These are phyloP conservation scores for Phymastichus coffea DNA, from an alignment of 1,140 invertebrate species.

Conservation along the genomic window DNA sequence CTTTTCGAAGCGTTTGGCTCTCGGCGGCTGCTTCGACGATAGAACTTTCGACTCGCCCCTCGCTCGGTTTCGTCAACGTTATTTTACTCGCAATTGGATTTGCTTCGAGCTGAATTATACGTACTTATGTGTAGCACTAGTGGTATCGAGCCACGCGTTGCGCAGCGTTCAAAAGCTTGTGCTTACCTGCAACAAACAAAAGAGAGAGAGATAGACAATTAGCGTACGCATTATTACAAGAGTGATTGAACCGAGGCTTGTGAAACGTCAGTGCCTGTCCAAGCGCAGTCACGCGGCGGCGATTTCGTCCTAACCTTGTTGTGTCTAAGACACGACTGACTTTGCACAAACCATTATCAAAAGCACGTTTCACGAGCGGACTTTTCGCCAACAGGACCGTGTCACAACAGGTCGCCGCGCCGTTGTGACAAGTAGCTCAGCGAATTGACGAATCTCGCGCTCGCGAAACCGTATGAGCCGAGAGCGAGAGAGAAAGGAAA, in stretches of 20 bases:
- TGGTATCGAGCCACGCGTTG: too few species aligned
- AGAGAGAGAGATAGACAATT: constrained; percentile 1
- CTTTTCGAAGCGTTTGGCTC: too few species aligned
- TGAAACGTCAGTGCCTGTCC: background rate
- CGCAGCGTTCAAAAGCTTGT: too few species aligned
- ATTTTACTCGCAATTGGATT: background rate
- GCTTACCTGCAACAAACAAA: constrained; percentile 10
- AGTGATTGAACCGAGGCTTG: background rate
- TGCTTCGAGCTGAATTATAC: background rate
- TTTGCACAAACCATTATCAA: constrained; percentile 17
- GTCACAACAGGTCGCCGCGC: too few species aligned
- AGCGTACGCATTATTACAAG: background rate
- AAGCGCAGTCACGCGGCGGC: too few species aligned
- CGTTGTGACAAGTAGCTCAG: too few species aligned
- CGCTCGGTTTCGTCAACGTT: too few species aligned
- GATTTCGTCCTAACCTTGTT: too few species aligned
- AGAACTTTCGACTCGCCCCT: too few species aligned
- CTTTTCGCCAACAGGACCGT: too few species aligned
- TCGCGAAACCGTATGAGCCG: constrained; percentile 7
- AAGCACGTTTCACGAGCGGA: background rate
- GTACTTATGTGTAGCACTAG: too few species aligned
- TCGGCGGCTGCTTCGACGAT: too few species aligned
- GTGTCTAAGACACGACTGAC: background rate
- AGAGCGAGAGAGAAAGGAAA: constrained; percentile 33
- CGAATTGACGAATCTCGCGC: constrained; percentile 14